phyloP scores from a whole-genome alignment of 2,888 invertebrate genomes.

The Teinopalpus imperialis region DNA sequence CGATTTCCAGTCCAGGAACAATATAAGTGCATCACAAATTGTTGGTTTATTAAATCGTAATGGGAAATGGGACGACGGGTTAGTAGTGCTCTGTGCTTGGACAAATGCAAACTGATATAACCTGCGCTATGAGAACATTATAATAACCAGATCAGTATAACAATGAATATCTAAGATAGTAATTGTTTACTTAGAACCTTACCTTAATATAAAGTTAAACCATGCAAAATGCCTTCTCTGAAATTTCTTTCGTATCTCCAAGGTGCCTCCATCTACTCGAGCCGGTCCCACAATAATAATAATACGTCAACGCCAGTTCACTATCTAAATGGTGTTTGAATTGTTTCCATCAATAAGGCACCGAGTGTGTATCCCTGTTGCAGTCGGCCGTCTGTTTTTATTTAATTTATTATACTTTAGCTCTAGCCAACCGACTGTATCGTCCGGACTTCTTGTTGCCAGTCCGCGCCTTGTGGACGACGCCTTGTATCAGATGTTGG shows the following conservation, averaged over 20 bases:
- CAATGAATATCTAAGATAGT: too few relatives aligned
- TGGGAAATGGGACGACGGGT: too few relatives aligned
- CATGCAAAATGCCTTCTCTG: constrained; percentile 31
- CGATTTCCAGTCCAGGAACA: too few relatives aligned
- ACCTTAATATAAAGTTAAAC: too few relatives aligned
- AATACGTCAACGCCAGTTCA: constrained; percentile 73
- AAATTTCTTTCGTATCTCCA: constrained; percentile 19
- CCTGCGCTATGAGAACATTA: too few relatives aligned
- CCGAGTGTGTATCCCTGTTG: constrained; percentile 71
- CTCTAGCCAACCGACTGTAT: constrained; percentile 11
- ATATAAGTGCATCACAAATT: too few relatives aligned
- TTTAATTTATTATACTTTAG: constrained; percentile 41
- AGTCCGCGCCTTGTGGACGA: neutral
- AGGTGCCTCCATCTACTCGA: constrained; percentile 22
- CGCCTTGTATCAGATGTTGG: constrained; percentile 7
- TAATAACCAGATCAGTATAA: too few relatives aligned
- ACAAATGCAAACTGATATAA: too few relatives aligned
- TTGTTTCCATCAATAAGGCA: constrained; percentile 77
- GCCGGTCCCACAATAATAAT: constrained; percentile 63
- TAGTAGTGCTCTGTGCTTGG: too few relatives aligned
- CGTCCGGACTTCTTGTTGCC: neutral
- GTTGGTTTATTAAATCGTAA: too few relatives aligned
- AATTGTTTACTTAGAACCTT: too few relatives aligned
- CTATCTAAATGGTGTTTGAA: constrained; percentile 80
- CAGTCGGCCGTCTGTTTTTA: constrained; percentile 49